Evolutionary conservation across 64 coral and sea anemone species (phyloP).

Genomic region (Exaiptasia diaphana): DNA sequence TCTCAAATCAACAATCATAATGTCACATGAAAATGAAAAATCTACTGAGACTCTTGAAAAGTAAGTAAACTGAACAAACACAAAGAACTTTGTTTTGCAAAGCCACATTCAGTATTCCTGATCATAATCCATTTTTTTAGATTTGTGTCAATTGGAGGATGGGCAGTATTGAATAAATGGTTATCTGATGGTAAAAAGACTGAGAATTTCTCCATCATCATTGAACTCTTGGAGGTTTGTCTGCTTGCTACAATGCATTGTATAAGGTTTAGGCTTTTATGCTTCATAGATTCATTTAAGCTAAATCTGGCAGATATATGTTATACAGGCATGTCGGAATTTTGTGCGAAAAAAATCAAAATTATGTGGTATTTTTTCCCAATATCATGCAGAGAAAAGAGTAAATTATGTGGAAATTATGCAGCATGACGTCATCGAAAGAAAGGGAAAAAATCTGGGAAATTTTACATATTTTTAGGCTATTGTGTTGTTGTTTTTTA

Average conservation of each 20-base stretch:
- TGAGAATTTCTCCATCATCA: conserved; percentile 74
- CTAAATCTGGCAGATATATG: background rate
- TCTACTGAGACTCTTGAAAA: conserved; percentile 77
- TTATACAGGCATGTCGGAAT: no score
- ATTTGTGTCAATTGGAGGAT: conserved; percentile 77
- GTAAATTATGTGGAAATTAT: no score
- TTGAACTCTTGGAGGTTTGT: conserved; percentile 82
- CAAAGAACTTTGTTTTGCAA: background rate
- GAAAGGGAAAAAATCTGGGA: no score
- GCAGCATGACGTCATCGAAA: no score
- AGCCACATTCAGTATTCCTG: no score
- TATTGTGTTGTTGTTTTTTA: no score
- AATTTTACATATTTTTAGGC: no score
- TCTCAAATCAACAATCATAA: conserved; percentile 73
- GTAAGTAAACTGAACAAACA: conserved; percentile 19
- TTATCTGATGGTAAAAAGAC: conserved; percentile 79
- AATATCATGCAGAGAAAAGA: no score
- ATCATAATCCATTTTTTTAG: conserved; percentile 33
- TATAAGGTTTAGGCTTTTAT: background rate
- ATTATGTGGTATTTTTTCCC: no score
- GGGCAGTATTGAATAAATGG: conserved; percentile 85
- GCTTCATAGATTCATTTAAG: background rate
- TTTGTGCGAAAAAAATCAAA: no score
- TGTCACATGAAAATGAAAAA: conserved; percentile 61
- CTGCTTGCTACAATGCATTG: background rate